A percentile compares a stretch with the other conserved stretches of the same genome.
phyloP scores from a whole-genome alignment of 2,113 vertebrate genomes.

The Dicentrarchus labrax region DNA sequence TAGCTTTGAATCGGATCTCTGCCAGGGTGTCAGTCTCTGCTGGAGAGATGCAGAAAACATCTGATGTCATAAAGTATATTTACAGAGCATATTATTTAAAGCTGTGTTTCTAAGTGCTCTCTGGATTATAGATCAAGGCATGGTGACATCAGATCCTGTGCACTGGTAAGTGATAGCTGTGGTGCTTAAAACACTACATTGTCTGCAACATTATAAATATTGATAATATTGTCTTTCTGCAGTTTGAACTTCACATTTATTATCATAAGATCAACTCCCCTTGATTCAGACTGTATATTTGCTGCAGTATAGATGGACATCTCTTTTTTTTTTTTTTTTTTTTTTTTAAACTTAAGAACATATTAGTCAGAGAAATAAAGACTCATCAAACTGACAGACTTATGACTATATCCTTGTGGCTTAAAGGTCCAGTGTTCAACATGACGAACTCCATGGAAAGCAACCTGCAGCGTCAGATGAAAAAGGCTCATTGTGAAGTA shows the following conservation, averaged over 20 bases:
- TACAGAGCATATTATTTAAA: constrained; percentile 27
- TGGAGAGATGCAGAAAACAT: constrained; percentile 5
- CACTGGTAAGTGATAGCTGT: background rate
- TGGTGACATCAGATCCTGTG: constrained; percentile 3
- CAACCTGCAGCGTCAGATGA: too few species aligned
- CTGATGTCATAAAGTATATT: constrained; percentile 49
- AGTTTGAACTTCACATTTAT: background rate
- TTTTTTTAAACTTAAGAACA: background rate
- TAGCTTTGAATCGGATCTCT: constrained; percentile 24
- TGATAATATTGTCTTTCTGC: background rate
- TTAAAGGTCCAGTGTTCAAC: background rate
- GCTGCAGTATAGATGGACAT: background rate
- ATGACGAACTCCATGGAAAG: too few species aligned
- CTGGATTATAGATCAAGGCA: background rate
- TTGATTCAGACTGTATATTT: background rate
- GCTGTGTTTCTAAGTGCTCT: background rate
- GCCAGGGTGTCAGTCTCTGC: constrained; percentile 1
- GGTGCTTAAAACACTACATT: background rate
- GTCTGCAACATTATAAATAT: background rate
- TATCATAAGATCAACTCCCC: background rate
- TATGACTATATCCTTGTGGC: constrained; percentile 23
- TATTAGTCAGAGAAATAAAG: background rate
- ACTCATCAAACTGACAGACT: constrained; percentile 1
- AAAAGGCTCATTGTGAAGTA: too few species aligned
- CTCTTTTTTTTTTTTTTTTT: background rate